Conservation (phyloP, 1,140 invertebrate genomes). For the Drosophila repletoides region DNA sequence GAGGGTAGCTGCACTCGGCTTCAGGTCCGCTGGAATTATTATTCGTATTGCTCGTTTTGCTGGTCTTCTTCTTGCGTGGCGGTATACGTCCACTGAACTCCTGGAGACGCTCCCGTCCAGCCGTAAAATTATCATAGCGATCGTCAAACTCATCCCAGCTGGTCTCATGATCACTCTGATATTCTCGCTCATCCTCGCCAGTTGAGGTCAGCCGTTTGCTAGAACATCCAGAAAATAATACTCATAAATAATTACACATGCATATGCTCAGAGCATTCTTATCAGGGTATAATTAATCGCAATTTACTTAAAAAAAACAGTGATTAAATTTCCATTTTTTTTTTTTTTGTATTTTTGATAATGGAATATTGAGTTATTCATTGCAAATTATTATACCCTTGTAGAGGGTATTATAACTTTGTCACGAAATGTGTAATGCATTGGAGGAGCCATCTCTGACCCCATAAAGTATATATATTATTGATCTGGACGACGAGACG, state of each 20-base stretch:
- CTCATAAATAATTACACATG: background rate
- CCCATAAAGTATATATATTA: no score
- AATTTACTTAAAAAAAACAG: no score
- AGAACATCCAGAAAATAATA: constrained; percentile 9
- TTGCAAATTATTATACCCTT: no score
- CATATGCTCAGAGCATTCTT: no score
- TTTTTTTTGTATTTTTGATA: no score
- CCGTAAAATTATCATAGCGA: constrained; percentile 78
- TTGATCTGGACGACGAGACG: no score
- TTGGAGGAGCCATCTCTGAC: no score
- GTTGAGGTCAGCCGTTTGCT: constrained; percentile 81
- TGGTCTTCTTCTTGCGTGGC: constrained; percentile 80
- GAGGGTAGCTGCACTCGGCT: constrained; percentile 12
- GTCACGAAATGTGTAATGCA: no score
- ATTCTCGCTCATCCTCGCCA: constrained; percentile 80
- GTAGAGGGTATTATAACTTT: no score
- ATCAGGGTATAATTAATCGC: no score
- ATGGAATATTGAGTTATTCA: no score
- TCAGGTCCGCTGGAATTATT: constrained; percentile 1
- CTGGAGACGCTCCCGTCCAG: constrained; percentile 77
- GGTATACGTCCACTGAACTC: constrained; percentile 81
- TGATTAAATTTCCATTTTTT: no score
- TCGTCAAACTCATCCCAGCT: constrained; percentile 82
- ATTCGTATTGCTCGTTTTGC: background rate
- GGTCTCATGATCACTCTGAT: constrained; percentile 79